Percentiles rank a stretch among this genome's conserved stretches.
phyloP scores from a whole-genome alignment of 2,113 vertebrate genomes.

The Oriolus oriolus region DNA sequence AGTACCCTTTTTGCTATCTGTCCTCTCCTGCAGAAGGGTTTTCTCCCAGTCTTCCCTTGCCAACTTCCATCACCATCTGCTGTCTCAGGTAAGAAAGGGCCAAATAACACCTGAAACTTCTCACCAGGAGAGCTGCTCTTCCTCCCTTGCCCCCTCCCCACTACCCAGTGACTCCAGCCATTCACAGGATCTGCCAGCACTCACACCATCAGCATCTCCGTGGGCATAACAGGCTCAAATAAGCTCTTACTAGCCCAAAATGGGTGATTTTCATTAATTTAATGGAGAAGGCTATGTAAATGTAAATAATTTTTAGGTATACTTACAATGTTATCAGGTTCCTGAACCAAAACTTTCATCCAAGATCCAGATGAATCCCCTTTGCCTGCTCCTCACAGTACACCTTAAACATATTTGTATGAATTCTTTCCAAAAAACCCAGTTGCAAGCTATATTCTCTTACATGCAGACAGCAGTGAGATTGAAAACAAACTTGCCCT shows the following conservation, averaged over 20 bases:
- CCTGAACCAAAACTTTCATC: neutral
- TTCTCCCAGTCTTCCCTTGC: neutral
- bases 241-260: neutral
- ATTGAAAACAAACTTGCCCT: neutral
- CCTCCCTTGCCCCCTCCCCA: neutral
- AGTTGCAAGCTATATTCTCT: neutral
- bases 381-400: neutral
- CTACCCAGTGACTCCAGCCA: constrained; percentile 14
- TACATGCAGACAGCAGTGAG: neutral
- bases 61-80: neutral
- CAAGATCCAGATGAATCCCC: neutral
- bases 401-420: neutral
- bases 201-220: neutral
- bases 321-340: neutral
- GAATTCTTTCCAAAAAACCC: neutral
- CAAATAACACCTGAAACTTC: neutral
- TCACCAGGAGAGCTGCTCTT: neutral
- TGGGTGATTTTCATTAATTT: neutral
- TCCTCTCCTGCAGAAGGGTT: neutral
- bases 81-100: neutral
- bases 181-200: neutral
- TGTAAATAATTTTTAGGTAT: neutral
- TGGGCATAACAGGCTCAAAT: neutral
- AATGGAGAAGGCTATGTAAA: neutral
- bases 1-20: neutral